phyloP scores from a whole-genome alignment of 1,140 invertebrate species.

The Micrasema longulum region DNA sequence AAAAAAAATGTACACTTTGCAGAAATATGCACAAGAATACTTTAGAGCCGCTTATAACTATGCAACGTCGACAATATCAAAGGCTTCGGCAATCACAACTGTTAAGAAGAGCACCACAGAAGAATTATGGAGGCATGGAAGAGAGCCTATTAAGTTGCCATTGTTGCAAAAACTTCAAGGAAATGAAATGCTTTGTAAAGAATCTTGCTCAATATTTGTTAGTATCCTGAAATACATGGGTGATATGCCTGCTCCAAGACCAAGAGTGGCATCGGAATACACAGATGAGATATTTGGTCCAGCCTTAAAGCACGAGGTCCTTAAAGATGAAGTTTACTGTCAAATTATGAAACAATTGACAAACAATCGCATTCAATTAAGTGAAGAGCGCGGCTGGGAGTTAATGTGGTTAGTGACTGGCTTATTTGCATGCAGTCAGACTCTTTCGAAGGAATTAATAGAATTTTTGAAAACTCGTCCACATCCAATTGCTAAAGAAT shows the following conservation, averaged over 20 bases:
- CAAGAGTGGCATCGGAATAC: slow-evolving; percentile 77
- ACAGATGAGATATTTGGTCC: slow-evolving; percentile 92
- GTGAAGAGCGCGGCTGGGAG: slow-evolving; percentile 94
- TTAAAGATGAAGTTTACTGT: slow-evolving; percentile 93
- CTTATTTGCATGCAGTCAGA: slow-evolving; percentile 79
- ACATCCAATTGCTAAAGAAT: slow-evolving; percentile 85
- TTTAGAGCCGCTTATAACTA: slow-evolving; percentile 73
- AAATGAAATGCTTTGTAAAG: slow-evolving; percentile 80
- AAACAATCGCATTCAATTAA: slow-evolving; percentile 83
- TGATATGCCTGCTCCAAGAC: slow-evolving; percentile 84
- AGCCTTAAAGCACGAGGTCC: slow-evolving; percentile 80
- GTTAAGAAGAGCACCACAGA: slow-evolving; percentile 71
- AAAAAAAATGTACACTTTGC: slow-evolving; percentile 82
- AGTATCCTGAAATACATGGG: slow-evolving; percentile 96
- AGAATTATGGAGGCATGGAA: slow-evolving; percentile 85
- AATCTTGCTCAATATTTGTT: slow-evolving; percentile 81
- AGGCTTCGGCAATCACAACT: slow-evolving; percentile 74
- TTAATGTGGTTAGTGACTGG: slow-evolving; percentile 92
- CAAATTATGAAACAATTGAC: slow-evolving; percentile 96
- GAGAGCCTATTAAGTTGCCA: slow-evolving; percentile 87
- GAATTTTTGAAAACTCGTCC: slow-evolving; percentile 84
- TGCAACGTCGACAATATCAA: slow-evolving; percentile 69
- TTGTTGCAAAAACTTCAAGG: slow-evolving; percentile 85
- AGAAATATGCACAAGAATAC: slow-evolving; percentile 84
- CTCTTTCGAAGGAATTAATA: slow-evolving; percentile 71